phyloP scores from a whole-genome alignment of 2,888 invertebrate genomes.

The Caenorhabditis wallacei region DNA sequence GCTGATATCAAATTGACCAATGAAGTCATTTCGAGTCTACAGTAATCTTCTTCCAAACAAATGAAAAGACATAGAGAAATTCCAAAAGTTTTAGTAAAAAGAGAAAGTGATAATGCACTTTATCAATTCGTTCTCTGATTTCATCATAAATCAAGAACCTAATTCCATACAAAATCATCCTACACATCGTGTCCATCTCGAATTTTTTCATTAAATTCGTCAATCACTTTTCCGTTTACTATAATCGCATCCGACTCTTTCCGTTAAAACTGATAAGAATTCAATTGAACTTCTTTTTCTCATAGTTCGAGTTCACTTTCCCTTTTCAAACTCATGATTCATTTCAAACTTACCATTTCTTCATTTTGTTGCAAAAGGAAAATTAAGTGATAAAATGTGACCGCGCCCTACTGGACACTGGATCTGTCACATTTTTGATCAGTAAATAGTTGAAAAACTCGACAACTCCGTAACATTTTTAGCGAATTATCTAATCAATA shows the following conservation, averaged over 20 bases:
- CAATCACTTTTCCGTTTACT: constrained; percentile 9
- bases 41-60: too few species aligned
- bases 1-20: too few species aligned
- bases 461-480: not conserved
- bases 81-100: not conserved
- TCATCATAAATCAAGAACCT: constrained; percentile 18
- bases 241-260: constrained; percentile 49
- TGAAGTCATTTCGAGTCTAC: too few species aligned
- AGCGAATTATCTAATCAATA: constrained; percentile 41
- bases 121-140: constrained; percentile 5
- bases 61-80: too few species aligned
- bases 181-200: constrained; percentile 23
- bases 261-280: constrained; percentile 33
- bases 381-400: constrained; percentile 9
- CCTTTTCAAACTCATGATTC: not conserved
- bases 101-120: not conserved
- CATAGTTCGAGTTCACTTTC: constrained; percentile 37
- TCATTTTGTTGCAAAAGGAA: not conserved
- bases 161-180: constrained; percentile 16
- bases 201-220: constrained; percentile 26
- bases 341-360: constrained; percentile 11
- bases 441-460: not conserved
- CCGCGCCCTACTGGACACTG: constrained; percentile 12
- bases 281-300: constrained; percentile 21
- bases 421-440: constrained; percentile 43